Conservation (phyloP, 2,888 invertebrate genomes). For the Rhagophthalmus giganteus region DNA sequence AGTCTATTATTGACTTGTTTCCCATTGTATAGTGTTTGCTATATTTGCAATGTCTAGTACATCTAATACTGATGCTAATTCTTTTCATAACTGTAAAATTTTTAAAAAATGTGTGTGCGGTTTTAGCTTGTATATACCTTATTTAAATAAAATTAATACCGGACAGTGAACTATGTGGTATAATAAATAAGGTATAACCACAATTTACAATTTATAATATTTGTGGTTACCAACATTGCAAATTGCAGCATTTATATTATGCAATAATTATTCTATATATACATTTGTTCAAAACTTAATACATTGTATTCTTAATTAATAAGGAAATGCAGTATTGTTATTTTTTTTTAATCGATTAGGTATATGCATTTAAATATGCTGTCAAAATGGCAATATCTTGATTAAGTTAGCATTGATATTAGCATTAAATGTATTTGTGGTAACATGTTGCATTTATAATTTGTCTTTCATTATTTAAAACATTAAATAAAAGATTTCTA, state of each 20-base stretch:
- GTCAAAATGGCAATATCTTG: neutral
- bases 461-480: too few species aligned
- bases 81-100: conserved; percentile 51
- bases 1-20: conserved; percentile 11
- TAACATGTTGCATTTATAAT: neutral
- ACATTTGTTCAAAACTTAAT: conserved; percentile 13
- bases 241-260: conserved; percentile 17
- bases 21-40: conserved; percentile 46
- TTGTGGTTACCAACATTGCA: conserved; percentile 13
- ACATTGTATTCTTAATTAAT: conserved; percentile 13
- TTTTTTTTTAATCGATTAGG: conserved; percentile 14
- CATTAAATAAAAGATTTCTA: too few species aligned
- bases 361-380: conserved; percentile 4
- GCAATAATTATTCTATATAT: conserved; percentile 23
- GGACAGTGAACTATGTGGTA: conserved; percentile 9
- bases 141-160: conserved; percentile 11
- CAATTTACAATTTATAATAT: conserved; percentile 3
- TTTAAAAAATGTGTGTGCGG: conserved; percentile 48
- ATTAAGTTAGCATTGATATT: conserved; percentile 9
- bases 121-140: conserved; percentile 53
- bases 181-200: conserved; percentile 1
- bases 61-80: conserved; percentile 47
- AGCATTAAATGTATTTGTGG: conserved; percentile 13
- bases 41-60: conserved; percentile 53
- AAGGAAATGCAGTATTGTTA: conserved; percentile 22